phyloP scores from a whole-genome alignment of 2,888 invertebrate species.

The Celastrina argiolus region DNA sequence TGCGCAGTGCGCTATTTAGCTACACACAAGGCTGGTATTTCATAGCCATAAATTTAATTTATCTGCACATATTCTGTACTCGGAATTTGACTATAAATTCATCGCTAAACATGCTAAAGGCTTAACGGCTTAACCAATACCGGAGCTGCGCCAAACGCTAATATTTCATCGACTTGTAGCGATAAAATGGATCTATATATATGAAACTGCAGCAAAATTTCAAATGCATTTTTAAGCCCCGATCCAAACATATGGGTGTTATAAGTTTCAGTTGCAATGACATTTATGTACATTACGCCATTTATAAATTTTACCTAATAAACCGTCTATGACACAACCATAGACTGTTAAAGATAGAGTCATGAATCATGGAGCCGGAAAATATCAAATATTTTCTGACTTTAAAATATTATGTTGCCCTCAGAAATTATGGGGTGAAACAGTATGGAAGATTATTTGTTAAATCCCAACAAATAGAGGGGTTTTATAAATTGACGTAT shows the following conservation, averaged over 20 bases:
- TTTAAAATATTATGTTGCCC: too few relatives aligned
- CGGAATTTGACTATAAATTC: neutral
- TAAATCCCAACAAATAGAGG: too few relatives aligned
- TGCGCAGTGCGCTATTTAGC: neutral
- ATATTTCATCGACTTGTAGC: conserved; percentile 2
- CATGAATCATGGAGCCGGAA: too few relatives aligned
- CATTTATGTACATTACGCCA: too few relatives aligned
- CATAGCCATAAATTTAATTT: neutral
- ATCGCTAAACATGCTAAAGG: neutral
- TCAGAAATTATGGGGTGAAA: too few relatives aligned
- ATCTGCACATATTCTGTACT: neutral
- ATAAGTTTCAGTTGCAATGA: too few relatives aligned
- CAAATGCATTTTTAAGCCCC: neutral
- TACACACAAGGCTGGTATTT: neutral
- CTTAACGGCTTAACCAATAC: neutral
- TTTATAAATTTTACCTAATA: too few relatives aligned
- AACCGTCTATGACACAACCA: too few relatives aligned
- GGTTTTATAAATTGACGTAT: too few relatives aligned
- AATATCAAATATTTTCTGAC: too few relatives aligned
- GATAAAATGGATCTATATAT: neutral
- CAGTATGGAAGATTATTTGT: too few relatives aligned
- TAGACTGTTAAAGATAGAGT: too few relatives aligned
- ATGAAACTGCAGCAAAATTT: neutral
- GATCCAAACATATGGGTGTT: neutral
- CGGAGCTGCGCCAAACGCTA: conserved; percentile 2